These are phyloP conservation scores for Leucopsar rothschildi DNA, from an alignment of 2,113 vertebrate species.

Conservation along the genomic window DNA sequence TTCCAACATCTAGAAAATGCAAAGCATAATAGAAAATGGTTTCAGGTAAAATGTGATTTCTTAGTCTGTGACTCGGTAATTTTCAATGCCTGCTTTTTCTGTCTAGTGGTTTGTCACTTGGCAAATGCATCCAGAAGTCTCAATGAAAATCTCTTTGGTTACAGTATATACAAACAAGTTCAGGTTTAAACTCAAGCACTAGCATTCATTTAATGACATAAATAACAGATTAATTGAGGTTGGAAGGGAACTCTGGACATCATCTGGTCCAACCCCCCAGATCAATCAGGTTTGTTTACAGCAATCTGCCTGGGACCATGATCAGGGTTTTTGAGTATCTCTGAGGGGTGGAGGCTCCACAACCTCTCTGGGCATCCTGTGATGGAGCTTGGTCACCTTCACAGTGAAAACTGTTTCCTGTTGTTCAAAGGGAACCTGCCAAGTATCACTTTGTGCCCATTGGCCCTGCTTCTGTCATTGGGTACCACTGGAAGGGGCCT, in stretches of 20 bases:
- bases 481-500: not conserved
- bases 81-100: not conserved
- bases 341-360: not conserved
- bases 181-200: not conserved
- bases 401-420: not conserved
- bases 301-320: not conserved
- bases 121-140: not conserved
- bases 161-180: not conserved
- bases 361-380: not conserved
- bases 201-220: not conserved
- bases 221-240: not conserved
- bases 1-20: not conserved
- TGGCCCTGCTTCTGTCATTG: not conserved
- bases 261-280: rapidly evolving
- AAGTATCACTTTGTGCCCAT: not conserved
- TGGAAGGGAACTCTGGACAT: not conserved
- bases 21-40: not conserved
- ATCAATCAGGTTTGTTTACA: not conserved
- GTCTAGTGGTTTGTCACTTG: not conserved
- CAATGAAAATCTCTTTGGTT: not conserved
- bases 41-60: not conserved
- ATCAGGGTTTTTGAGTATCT: not conserved
- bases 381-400: not conserved
- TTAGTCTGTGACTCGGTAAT: not conserved
- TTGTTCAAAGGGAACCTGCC: not conserved